These are phyloP conservation scores for Xiphias gladius DNA, from an alignment of 2,113 vertebrate genomes.

Conservation along the genomic window DNA sequence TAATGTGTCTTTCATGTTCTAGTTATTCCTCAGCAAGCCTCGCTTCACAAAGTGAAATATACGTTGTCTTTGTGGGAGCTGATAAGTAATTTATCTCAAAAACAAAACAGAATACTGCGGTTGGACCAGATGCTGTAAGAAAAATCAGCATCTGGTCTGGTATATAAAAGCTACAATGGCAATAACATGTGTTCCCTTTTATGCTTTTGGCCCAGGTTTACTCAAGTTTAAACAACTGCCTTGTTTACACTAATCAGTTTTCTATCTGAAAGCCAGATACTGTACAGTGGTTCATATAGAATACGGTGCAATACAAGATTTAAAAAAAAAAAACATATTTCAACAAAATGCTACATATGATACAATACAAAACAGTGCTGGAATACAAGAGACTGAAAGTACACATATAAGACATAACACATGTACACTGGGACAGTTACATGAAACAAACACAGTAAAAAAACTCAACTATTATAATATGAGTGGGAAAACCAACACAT, in stretches of 20 bases:
- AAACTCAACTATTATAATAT: neutral
- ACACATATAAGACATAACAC: neutral
- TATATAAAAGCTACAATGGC: slow-evolving; percentile 23
- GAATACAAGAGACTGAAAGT: too few relatives aligned
- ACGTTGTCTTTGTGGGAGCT: slow-evolving; percentile 26
- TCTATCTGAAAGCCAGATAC: neutral
- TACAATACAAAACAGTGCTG: too few relatives aligned
- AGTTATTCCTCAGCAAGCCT: neutral
- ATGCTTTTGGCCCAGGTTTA: slow-evolving; percentile 52
- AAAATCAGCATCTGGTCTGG: slow-evolving; percentile 25
- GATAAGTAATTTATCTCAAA: slow-evolving; percentile 19
- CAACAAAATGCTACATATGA: neutral
- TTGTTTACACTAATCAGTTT: slow-evolving; percentile 31
- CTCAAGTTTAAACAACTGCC: slow-evolving; percentile 6
- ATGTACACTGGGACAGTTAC: neutral
- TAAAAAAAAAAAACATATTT: neutral
- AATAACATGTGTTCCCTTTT: slow-evolving; percentile 33
- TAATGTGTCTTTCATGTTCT: slow-evolving; percentile 27
- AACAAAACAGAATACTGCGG: neutral
- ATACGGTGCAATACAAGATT: neutral
- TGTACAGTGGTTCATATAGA: neutral
- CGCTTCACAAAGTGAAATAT: slow-evolving; percentile 8
- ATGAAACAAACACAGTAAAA: neutral
- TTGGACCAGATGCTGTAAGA: slow-evolving; percentile 1
- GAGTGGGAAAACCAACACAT: neutral